A percentile compares a stretch with the other conserved stretches of the same genome.
phyloP scores from a whole-genome alignment of 2,113 vertebrate genomes.

The Tupaia tana region DNA sequence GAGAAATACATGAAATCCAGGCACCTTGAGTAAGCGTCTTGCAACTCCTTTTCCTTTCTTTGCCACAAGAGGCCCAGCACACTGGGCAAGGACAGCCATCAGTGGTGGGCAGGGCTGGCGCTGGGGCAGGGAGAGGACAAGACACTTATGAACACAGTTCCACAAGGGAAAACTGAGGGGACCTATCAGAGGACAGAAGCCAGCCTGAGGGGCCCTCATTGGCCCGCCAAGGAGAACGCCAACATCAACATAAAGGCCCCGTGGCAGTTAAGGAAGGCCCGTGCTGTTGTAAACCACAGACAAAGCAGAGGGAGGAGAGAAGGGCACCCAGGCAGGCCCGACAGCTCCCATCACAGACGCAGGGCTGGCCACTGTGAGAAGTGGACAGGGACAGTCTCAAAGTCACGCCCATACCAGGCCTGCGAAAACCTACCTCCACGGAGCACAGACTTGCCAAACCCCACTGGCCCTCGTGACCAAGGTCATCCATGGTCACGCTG shows the following conservation, averaged over 20 bases:
- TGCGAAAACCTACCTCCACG: no score
- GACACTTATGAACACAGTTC: no score
- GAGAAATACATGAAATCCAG: neutral
- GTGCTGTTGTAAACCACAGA: neutral
- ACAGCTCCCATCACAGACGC: no score
- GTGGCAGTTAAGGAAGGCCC: neutral
- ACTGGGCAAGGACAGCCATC: no score
- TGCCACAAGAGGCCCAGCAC: neutral
- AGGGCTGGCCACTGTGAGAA: no score
- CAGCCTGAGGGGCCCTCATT: neutral
- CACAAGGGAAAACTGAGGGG: no score
- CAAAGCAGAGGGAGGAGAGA: neutral
- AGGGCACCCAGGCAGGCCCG: no score
- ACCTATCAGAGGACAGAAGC: neutral
- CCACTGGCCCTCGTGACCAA: accelerated
- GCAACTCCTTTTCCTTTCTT: neutral
- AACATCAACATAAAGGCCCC: neutral
- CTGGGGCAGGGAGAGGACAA: neutral
- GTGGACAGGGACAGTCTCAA: neutral
- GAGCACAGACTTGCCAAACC: neutral
- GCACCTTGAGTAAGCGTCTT: neutral
- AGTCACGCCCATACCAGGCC: no score
- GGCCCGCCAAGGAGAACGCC: neutral
- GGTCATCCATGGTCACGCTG: neutral
- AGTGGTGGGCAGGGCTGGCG: accelerated